phyloP scores from a whole-genome alignment of 2,113 vertebrate genomes.

The Anhinga anhinga region DNA sequence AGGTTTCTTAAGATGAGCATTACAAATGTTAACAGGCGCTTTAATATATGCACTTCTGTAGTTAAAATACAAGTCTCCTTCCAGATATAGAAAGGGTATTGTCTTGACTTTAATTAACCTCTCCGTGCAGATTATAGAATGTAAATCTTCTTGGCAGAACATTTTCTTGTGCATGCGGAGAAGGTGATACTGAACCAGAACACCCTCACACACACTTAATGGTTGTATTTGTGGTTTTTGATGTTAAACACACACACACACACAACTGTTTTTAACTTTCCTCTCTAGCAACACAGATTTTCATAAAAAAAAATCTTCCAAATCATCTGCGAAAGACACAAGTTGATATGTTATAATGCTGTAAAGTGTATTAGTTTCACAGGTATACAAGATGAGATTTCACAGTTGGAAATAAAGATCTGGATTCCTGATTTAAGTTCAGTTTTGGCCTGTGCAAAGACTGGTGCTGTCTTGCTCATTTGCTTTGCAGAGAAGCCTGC shows the following conservation, averaged over 20 bases:
- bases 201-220: neutral
- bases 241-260: neutral
- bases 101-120: slow-evolving; percentile 22
- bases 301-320: neutral
- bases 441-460: neutral
- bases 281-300: neutral
- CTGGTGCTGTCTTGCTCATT: slow-evolving; percentile 42
- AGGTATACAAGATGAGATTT: neutral
- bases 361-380: neutral
- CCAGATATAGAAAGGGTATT: slow-evolving; percentile 8
- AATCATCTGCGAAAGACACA: neutral
- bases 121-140: neutral
- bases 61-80: neutral
- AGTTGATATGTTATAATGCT: neutral
- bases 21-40: neutral
- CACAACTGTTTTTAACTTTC: neutral
- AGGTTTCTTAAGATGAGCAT: neutral
- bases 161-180: neutral
- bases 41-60: neutral
- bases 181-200: neutral
- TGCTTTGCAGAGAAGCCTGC: slow-evolving; percentile 57
- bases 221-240: neutral
- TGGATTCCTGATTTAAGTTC: neutral
- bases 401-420: neutral
- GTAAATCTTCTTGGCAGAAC: slow-evolving; percentile 8